Conservation (phyloP, 2,113 vertebrate species). For the Choloepus hoffmanni region DNA sequence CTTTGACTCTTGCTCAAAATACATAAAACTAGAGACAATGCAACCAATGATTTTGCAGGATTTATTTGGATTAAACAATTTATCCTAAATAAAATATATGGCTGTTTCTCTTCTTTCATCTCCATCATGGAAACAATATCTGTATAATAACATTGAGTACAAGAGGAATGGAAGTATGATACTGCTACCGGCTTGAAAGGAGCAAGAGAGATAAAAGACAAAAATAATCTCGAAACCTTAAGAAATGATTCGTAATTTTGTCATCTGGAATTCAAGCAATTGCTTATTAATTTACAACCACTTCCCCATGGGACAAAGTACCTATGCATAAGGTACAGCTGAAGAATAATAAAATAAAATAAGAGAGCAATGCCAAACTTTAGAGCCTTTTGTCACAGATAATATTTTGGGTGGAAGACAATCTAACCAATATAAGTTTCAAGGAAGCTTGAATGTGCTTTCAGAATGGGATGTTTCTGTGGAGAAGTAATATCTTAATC, state of each 20-base stretch:
- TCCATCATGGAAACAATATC: background rate
- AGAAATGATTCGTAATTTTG: slow-evolving; percentile 30
- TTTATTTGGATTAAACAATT: background rate
- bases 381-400: background rate
- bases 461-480: background rate
- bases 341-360: slow-evolving; percentile 48
- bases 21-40: background rate
- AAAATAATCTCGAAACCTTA: slow-evolving; percentile 15
- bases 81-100: background rate
- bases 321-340: background rate
- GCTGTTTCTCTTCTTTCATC: background rate
- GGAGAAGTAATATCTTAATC: slow-evolving; percentile 33
- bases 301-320: slow-evolving; percentile 47
- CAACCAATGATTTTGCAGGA: background rate
- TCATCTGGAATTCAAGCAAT: background rate
- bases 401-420: background rate
- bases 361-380: background rate
- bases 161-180: background rate
- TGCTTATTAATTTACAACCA: background rate
- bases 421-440: background rate
- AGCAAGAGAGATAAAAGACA: background rate
- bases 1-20: background rate
- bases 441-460: background rate
- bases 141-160: background rate
- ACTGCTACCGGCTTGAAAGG: background rate